Percentiles rank a stretch among this genome's conserved stretches.
Conservation (phyloP, 2,888 invertebrate genomes). For the Lycocerus yunnanus region DNA sequence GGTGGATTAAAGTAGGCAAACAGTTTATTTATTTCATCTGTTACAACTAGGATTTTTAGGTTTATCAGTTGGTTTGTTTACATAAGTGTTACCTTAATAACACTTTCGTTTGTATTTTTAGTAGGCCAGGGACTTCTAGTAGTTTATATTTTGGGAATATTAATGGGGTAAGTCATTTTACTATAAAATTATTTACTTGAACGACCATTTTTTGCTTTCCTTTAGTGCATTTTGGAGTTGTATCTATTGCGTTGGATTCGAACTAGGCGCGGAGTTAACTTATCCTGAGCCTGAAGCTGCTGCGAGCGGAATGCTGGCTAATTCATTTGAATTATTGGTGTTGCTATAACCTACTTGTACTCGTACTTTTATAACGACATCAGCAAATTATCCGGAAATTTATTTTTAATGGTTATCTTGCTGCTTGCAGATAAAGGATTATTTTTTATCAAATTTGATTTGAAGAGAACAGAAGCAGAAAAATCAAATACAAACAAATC, state of each 20-base stretch:
- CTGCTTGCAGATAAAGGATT: not conserved
- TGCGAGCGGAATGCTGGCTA: not conserved
- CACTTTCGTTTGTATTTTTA: constrained; percentile 68
- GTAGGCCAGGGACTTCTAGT: constrained; percentile 74
- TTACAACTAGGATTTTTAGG: not conserved
- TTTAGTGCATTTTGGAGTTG: not conserved
- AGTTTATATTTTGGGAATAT: constrained; percentile 79
- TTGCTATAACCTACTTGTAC: not conserved
- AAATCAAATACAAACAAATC: not conserved
- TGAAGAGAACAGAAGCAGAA: not conserved
- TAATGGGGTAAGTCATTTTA: constrained; percentile 73
- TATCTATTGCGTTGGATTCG: not conserved
- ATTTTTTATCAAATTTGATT: not conserved
- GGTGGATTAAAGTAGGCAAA: constrained; percentile 84
- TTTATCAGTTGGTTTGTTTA: not conserved
- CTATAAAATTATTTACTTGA: not conserved
- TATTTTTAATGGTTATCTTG: not conserved
- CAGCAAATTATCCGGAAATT: not conserved
- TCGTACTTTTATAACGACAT: not conserved
- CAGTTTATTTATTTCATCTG: not conserved
- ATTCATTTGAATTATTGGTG: not conserved
- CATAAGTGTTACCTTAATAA: not conserved
- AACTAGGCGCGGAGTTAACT: not conserved
- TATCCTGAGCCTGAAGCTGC: not conserved
- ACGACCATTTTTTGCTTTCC: not conserved